A percentile compares a stretch with the other conserved stretches of the same genome.
Evolutionary conservation across 2,113 vertebrate genomes (phyloP).

Genomic region (Emydura subglobosa): DNA sequence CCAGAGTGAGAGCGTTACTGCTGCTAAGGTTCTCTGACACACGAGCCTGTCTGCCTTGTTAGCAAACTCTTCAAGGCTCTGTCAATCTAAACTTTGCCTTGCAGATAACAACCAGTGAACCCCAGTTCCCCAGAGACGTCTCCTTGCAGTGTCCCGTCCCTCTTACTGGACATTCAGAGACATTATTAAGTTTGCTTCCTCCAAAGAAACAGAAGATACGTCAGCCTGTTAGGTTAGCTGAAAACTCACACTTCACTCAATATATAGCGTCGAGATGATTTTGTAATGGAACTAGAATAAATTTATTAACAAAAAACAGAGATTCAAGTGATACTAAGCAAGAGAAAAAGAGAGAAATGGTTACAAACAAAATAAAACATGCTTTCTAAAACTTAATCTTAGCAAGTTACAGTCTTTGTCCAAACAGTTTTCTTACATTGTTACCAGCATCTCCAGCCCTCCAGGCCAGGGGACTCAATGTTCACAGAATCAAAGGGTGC

Average conservation of each 20-base stretch:
- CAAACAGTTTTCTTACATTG: neutral
- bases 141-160: neutral
- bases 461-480: neutral
- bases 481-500: neutral
- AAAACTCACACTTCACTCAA: neutral
- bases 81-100: neutral
- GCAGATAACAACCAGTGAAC: neutral
- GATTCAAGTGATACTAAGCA: neutral
- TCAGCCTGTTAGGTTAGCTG: neutral
- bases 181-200: neutral
- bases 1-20: no score
- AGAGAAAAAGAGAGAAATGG: neutral
- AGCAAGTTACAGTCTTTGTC: neutral
- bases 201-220: neutral
- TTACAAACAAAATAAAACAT: neutral
- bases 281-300: neutral
- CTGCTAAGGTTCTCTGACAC: neutral
- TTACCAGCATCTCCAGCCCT: neutral
- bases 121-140: neutral
- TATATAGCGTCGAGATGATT: neutral
- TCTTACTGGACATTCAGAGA: neutral
- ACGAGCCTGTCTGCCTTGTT: neutral
- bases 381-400: neutral
- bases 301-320: neutral
- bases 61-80: neutral